A percentile compares a stretch with the other conserved stretches of the same genome.
Conservation (phyloP, 2,888 invertebrate species). For the Drosophila infuscata region DNA sequence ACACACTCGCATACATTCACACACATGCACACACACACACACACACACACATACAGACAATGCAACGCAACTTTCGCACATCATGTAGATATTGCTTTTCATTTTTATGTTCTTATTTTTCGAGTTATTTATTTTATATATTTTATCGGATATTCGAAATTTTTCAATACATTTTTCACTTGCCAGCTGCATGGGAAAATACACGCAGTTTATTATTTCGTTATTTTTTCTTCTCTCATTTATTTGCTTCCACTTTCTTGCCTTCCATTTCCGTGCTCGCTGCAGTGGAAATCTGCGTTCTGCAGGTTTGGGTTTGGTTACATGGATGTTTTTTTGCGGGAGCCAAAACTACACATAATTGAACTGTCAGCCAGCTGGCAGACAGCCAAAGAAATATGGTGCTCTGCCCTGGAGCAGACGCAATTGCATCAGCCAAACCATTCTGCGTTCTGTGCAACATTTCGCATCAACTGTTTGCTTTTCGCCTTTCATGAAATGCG, state of each 20-base stretch:
- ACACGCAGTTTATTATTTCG: slow-evolving; percentile 29
- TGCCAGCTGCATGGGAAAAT: slow-evolving; percentile 48
- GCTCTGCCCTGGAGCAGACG: slow-evolving; percentile 14
- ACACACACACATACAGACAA: slow-evolving; percentile 29
- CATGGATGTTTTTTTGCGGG: slow-evolving; percentile 28
- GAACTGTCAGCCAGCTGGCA: slow-evolving; percentile 71
- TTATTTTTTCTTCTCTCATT: slow-evolving; percentile 4
- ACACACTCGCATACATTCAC: slow-evolving; percentile 14
- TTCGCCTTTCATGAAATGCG: slow-evolving; percentile 54
- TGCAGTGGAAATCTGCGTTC: slow-evolving; percentile 21
- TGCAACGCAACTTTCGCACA: slow-evolving; percentile 56
- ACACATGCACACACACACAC: slow-evolving; percentile 15
- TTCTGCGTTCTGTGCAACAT: slow-evolving; percentile 17
- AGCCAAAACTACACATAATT: slow-evolving; percentile 66
- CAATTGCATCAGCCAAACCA: background rate
- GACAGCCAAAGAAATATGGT: slow-evolving; percentile 52
- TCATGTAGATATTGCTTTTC: slow-evolving; percentile 76
- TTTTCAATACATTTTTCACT: slow-evolving; percentile 58
- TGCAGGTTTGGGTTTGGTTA: slow-evolving; percentile 24
- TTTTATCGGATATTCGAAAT: slow-evolving; percentile 10
- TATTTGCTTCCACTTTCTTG: slow-evolving; percentile 7
- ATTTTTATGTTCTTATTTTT: slow-evolving; percentile 24
- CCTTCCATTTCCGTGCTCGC: slow-evolving; percentile 6
- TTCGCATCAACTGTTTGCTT: slow-evolving; percentile 16
- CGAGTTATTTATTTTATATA: slow-evolving; percentile 4